phyloP scores from a whole-genome alignment of 2,888 invertebrate species.

The Folsomia candida region DNA sequence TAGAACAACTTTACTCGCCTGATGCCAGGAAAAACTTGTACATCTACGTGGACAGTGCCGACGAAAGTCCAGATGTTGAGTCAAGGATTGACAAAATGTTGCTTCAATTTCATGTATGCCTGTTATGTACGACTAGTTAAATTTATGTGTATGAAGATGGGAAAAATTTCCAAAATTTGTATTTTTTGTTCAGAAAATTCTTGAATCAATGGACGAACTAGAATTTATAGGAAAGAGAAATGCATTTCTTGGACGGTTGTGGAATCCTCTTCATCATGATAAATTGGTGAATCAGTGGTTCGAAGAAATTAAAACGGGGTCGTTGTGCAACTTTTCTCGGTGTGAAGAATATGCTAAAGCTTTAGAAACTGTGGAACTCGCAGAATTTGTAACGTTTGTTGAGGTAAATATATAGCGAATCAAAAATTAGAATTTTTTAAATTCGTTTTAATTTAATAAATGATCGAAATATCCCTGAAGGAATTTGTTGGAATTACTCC shows the following conservation, averaged over 20 bases:
- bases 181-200: neutral
- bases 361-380: neutral
- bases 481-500: neutral
- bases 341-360: neutral
- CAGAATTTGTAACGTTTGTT: neutral
- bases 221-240: neutral
- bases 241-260: neutral
- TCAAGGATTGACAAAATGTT: neutral
- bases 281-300: neutral
- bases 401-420: too few relatives aligned
- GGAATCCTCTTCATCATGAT: neutral
- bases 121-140: too few relatives aligned
- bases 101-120: neutral
- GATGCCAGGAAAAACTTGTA: neutral
- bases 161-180: neutral
- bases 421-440: too few relatives aligned
- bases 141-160: neutral
- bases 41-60: neutral
- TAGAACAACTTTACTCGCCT: neutral
- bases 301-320: neutral
- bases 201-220: neutral
- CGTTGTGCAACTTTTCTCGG: neutral
- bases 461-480: too few relatives aligned
- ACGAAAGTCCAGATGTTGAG: neutral
- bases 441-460: too few relatives aligned